Conservation (phyloP, 2,797 vertebrate species). For the Xyrichtys novacula region DNA sequence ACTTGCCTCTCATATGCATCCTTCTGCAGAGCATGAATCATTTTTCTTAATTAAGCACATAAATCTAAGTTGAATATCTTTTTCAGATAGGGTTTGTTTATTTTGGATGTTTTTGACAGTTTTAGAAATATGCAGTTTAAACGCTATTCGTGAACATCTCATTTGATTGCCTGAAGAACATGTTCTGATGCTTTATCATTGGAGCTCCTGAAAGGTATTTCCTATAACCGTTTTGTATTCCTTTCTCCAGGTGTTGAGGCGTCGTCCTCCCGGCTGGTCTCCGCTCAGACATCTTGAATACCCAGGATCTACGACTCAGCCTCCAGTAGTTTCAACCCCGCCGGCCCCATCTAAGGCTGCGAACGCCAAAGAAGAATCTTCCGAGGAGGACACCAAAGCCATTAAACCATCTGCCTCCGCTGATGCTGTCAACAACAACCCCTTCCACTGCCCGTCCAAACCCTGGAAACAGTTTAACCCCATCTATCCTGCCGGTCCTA, state of each 20-base stretch:
- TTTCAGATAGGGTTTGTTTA: too few relatives aligned
- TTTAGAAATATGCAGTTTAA: too few relatives aligned
- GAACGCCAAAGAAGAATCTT: constrained; percentile 72
- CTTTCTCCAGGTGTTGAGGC: constrained; percentile 22
- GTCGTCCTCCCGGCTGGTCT: constrained; percentile 84
- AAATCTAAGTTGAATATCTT: too few relatives aligned
- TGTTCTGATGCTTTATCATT: too few relatives aligned
- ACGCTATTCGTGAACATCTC: too few relatives aligned
- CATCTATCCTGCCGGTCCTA: background rate
- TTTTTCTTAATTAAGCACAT: too few relatives aligned
- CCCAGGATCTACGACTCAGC: accelerated
- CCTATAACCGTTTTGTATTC: too few relatives aligned
- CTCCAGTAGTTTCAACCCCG: accelerated
- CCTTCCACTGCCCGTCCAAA: constrained; percentile 82
- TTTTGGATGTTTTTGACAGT: too few relatives aligned
- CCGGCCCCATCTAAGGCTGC: accelerated
- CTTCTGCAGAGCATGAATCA: too few relatives aligned
- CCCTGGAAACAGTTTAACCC: constrained; percentile 82
- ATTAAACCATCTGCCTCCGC: background rate
- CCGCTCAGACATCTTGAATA: constrained; percentile 68
- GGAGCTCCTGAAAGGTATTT: too few relatives aligned
- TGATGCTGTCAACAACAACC: background rate
- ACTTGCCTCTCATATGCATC: too few relatives aligned
- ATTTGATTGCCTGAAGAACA: too few relatives aligned
- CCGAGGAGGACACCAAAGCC: constrained; percentile 78